Evolutionary conservation across 2,797 vertebrate species (phyloP).

Genomic region (Coendou prehensilis): DNA sequence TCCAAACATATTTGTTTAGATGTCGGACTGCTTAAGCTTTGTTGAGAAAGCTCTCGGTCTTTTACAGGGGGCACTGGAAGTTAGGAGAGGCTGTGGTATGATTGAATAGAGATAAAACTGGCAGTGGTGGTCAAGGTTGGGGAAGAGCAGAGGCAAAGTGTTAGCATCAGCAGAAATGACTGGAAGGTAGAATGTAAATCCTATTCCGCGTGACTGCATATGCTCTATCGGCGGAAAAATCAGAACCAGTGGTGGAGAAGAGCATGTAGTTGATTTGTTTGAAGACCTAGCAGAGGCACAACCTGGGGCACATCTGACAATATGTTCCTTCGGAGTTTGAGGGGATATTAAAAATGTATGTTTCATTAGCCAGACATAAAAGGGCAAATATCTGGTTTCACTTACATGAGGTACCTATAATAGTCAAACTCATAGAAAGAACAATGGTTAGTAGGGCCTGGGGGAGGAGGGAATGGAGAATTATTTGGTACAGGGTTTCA

Average conservation of each 20-base stretch:
- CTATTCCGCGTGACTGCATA: neutral
- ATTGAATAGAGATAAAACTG: neutral
- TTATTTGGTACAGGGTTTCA: neutral
- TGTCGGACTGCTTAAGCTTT: neutral
- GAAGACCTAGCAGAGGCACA: neutral
- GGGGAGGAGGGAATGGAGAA: neutral
- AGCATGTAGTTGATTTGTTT: neutral
- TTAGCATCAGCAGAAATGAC: neutral
- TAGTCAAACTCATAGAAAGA: neutral
- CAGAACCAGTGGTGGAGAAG: neutral
- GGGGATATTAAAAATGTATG: neutral
- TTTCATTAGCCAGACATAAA: constrained; percentile 22
- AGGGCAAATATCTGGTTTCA: neutral
- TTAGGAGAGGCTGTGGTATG: neutral
- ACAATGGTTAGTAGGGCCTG: neutral
- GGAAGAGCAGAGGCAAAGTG: neutral
- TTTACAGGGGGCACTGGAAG: neutral
- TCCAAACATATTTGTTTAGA: constrained; percentile 32
- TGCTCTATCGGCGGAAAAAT: neutral
- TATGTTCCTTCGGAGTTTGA: constrained; percentile 19
- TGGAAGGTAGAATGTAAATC: neutral
- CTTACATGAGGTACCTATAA: neutral
- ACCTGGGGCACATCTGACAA: neutral
- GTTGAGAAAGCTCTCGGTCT: neutral
- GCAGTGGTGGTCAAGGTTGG: neutral